Evolutionary conservation across 2,888 invertebrate species (phyloP), one percentile per base, ranked within the genome.

Genomic region (Metellina segmentata): DNA sequence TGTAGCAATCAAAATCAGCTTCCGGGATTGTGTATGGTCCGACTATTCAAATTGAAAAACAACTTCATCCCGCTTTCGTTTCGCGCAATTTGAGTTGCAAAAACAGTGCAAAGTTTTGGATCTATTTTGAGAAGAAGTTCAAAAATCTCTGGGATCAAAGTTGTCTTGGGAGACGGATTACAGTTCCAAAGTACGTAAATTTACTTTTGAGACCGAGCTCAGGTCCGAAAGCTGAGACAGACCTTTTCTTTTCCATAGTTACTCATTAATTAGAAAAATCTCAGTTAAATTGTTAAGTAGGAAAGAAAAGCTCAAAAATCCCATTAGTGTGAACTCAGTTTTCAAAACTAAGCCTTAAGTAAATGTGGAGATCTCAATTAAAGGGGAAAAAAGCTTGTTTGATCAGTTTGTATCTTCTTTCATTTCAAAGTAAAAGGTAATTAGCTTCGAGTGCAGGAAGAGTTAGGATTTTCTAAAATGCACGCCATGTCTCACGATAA

Each of bases 331-430:
- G 74, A 90, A 85, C 52, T 90, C 74, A 90, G 81, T 90, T 90
- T 85, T 75, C 81, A 81, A 86, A 90, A 85, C 85, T 90, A 90
- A 90, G 81, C 90, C 81, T 85, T 90, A 77, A 86, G 85, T 90
- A 90, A 90, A 85, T 90, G 90, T 52, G 49, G 75, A 81, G 81
- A 81, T 90, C 90, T 90, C 90, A 90, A 85, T 90, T 86, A 90
- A 88, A 90, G 53, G 74, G 88, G 20, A 90, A 90, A 83, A 90
- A 85, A 85, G 81, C 72, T 81, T 85, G 79, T 90, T 90, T 90
- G 85, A 90, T 90, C 90, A 90, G 85, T 81, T 75, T 85, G 85
- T 85, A 90, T 90, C 90, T 90, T 86, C 85, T 90, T 90, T 86
- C 90, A 81, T 75, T 90, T 81, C 81, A 83, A 90, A 85, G 79